These are phyloP conservation scores for Brachyptera putata DNA, from an alignment of 2,888 invertebrate species.

Conservation along the genomic window DNA sequence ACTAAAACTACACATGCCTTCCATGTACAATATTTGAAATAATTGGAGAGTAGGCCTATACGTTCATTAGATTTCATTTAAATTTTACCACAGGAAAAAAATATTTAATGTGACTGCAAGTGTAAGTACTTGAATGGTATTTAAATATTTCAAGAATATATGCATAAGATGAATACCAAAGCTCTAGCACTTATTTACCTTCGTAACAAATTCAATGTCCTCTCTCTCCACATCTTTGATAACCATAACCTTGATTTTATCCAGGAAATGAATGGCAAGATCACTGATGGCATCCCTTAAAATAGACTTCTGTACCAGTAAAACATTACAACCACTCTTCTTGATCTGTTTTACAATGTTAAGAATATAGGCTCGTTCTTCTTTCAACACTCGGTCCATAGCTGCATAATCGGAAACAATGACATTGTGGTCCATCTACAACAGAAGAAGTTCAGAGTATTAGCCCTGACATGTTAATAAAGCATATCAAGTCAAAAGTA, in stretches of 20 bases:
- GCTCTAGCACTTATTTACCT: too few species aligned
- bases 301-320: conserved; percentile 83
- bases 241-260: conserved; percentile 98
- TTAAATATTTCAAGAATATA: too few species aligned
- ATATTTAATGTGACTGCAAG: too few species aligned
- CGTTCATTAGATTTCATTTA: too few species aligned
- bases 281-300: conserved; percentile 94
- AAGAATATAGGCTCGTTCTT: conserved; percentile 95
- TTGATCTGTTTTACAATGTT: conserved; percentile 99
- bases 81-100: too few species aligned
- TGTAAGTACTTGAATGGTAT: too few species aligned
- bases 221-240: conserved; percentile 97
- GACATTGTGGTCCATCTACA: conserved; percentile 89
- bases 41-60: too few species aligned
- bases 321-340: conserved; percentile 95
- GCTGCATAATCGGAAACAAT: conserved; percentile 98
- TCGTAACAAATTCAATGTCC: conserved; percentile 96
- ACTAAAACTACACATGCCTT: too few species aligned
- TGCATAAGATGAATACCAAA: too few species aligned
- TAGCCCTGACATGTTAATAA: not conserved
- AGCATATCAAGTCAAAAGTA: too few species aligned
- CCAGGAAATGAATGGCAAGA: conserved; percentile 94
- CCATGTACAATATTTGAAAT: too few species aligned
- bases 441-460: conserved; percentile 29
- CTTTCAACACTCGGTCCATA: conserved; percentile 97